Percentiles rank a stretch among this genome's conserved stretches.
Evolutionary conservation across 2,113 vertebrate genomes (phyloP).

Genomic region (Sula dactylatra): DNA sequence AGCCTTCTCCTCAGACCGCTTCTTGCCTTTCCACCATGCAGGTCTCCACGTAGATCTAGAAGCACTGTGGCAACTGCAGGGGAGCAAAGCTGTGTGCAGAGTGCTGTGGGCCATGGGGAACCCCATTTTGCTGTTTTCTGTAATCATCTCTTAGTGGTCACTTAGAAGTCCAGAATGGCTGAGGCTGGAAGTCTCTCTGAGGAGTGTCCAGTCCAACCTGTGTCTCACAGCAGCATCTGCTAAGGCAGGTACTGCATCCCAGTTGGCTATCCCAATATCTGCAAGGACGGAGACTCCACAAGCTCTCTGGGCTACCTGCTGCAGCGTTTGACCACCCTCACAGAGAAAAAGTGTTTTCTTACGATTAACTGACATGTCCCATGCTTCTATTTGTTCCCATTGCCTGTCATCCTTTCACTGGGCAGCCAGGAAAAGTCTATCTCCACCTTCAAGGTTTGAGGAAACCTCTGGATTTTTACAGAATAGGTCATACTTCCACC

Average conservation of each 20-base stretch:
- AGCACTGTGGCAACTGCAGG: background rate
- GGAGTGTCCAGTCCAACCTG: background rate
- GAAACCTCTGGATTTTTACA: background rate
- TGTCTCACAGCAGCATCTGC: background rate
- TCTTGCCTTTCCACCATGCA: background rate
- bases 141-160: background rate
- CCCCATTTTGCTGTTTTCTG: background rate
- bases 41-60: background rate
- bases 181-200: background rate
- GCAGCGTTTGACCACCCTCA: background rate
- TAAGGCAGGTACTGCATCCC: background rate
- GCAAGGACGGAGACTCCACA: background rate
- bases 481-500: background rate
- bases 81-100: background rate
- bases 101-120: background rate
- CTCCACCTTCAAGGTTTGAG: background rate
- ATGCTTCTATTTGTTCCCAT: background rate
- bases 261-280: background rate
- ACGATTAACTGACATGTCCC: background rate
- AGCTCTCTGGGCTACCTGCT: background rate
- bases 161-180: background rate
- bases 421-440: background rate
- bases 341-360: background rate
- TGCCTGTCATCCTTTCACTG: background rate
- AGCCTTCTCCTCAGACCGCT: background rate